Evolutionary conservation across 2,113 vertebrate species (phyloP).

Genomic region (Notarius lentiginosus): DNA sequence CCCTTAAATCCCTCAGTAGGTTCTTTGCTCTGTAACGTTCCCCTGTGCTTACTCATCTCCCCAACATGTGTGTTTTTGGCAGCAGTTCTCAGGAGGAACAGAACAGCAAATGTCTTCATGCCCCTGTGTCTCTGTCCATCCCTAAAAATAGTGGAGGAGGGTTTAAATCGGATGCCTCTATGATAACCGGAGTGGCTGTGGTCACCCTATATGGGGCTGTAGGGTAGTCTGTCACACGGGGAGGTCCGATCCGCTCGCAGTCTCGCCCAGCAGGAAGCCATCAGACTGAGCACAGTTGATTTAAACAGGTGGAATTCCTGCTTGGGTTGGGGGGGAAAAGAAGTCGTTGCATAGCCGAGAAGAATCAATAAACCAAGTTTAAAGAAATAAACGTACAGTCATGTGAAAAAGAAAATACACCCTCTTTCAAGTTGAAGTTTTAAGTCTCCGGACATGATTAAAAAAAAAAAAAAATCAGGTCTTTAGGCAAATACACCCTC

Average conservation of each 20-base stretch:
- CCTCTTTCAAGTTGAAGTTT: no score
- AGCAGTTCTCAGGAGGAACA: conserved; percentile 37
- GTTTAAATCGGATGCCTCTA: conserved; percentile 43
- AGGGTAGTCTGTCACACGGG: neutral
- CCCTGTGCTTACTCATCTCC: neutral
- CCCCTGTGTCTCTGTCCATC: conserved; percentile 12
- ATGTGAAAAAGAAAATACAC: no score
- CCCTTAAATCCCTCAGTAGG: neutral
- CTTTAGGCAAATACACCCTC: no score
- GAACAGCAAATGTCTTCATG: conserved; percentile 41
- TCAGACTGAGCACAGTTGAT: neutral
- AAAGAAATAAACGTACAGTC: neutral
- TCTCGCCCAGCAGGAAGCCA: neutral
- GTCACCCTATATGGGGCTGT: conserved; percentile 50
- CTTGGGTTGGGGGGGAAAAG: neutral
- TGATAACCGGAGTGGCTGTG: conserved; percentile 21
- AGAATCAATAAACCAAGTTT: neutral
- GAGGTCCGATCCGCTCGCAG: neutral
- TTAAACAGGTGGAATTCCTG: neutral
- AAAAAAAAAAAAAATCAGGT: no score
- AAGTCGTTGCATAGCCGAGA: no score
- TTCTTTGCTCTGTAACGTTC: neutral
- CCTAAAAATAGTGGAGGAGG: conserved; percentile 56
- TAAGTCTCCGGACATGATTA: no score
- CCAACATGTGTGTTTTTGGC: neutral